Conservation (phyloP, 2,888 invertebrate genomes). For the Notodonta ziczac region DNA sequence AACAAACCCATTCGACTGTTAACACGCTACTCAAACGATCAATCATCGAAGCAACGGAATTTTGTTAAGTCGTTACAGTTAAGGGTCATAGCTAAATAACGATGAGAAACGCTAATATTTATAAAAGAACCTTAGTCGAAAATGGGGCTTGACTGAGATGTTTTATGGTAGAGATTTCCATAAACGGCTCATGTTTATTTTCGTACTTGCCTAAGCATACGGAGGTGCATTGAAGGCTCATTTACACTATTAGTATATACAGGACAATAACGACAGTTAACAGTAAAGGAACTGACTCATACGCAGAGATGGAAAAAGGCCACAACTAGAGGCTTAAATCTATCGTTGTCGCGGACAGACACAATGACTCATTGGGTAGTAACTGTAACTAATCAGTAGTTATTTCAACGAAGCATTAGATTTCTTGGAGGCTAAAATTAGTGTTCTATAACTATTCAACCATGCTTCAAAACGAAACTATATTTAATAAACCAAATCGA, state of each 20-base stretch:
- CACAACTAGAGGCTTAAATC: background rate
- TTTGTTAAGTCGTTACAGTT: slow-evolving; percentile 2
- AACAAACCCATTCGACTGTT: background rate
- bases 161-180: background rate
- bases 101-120: background rate
- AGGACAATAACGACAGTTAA: background rate
- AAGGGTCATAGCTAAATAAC: background rate
- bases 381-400: no score
- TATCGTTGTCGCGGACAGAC: no score
- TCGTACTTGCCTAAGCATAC: background rate
- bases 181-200: background rate
- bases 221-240: background rate
- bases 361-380: no score
- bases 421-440: no score
- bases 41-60: background rate
- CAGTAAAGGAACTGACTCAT: background rate
- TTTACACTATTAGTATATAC: background rate
- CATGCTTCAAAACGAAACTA: no score
- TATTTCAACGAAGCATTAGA: no score
- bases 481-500: no score
- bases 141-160: background rate
- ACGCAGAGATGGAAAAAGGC: background rate
- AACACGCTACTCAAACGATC: slow-evolving; percentile 1
- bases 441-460: no score
- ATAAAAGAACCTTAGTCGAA: background rate